Conservation (phyloP, 2,888 invertebrate genomes). For the Schrankia costaestrigalis region DNA sequence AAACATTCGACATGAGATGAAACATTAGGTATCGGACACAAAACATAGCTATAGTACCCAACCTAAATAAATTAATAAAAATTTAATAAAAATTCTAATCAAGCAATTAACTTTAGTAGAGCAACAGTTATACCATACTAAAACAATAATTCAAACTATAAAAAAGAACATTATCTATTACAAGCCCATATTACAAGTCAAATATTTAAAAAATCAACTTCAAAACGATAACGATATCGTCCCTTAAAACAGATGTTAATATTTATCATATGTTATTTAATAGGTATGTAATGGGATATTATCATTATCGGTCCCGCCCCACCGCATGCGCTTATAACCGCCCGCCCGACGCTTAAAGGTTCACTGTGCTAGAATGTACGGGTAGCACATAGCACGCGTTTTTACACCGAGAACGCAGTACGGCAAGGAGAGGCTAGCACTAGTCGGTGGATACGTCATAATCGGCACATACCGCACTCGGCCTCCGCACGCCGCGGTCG, state of each 20-base stretch:
- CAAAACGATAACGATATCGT: slow-evolving; percentile 38
- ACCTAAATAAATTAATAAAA: no score
- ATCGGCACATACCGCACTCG: slow-evolving; percentile 34
- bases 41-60: no score
- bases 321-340: slow-evolving; percentile 51
- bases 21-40: no score
- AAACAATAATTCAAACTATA: no score
- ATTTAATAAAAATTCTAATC: no score
- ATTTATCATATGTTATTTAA: slow-evolving; percentile 64
- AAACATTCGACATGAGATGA: no score
- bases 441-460: slow-evolving; percentile 7
- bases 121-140: no score
- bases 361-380: slow-evolving; percentile 10
- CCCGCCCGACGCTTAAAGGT: slow-evolving; percentile 47
- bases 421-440: neutral
- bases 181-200: no score
- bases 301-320: slow-evolving; percentile 63
- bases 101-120: no score
- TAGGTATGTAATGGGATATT: slow-evolving; percentile 65
- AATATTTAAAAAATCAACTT: slow-evolving; percentile 3
- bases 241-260: slow-evolving; percentile 55
- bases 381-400: slow-evolving; percentile 19
- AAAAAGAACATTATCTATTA: no score
- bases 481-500: slow-evolving; percentile 40
- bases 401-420: neutral